Base-by-base conservation (phyloP, 2,113 vertebrate species). In the Recurvirostra avosetta region DNA sequence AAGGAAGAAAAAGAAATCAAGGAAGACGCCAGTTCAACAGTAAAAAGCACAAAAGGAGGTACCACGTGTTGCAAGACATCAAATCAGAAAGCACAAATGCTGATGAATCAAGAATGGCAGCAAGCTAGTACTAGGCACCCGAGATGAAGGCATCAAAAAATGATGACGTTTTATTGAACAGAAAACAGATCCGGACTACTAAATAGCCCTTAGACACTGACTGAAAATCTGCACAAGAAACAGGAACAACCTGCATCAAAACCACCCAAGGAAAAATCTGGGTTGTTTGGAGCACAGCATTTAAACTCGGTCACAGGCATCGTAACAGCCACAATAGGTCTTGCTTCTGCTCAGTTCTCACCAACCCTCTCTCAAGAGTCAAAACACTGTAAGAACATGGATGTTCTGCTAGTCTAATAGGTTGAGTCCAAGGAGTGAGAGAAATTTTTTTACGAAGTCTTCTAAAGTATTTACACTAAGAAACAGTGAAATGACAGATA, bases 351-450 rank as follows among this genome's bases (percentile, higher is more conserved):
- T 94, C 30, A 50, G 21, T n/a, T 92, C 76, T 86, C 70, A 72
- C 56, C 32, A 58, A 78, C 27, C 45, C 49, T 85, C 70, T 79
- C 75, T 79, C 66, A 94, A 73, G 84, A 87, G 66, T 74, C 73
- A 87, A 79, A 92, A 85, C 25, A 34, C 70, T 61, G 13, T 26
- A 91, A 89, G 49, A 91, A 91, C 29, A 50, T 2, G 6, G 58
- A 66, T 66, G 78, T 92, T 87, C 41, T 86, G 41, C 75, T 63
- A n/a, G 73, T 71, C 91, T 74, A 91, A 36, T 3, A 12, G 26
- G 77, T 58, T 91, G 91, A 94, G 89, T 62, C 77, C 87, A 73
- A 97, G 74, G 91, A 97, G 84, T 92, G 67, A 97, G 85, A 96
- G 45, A 50, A 68, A 15, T 36, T 36, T 61, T 78, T 85, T 84